Evolutionary conservation across 1,140 invertebrate species (phyloP).

Genomic region (Bombus polaris): DNA sequence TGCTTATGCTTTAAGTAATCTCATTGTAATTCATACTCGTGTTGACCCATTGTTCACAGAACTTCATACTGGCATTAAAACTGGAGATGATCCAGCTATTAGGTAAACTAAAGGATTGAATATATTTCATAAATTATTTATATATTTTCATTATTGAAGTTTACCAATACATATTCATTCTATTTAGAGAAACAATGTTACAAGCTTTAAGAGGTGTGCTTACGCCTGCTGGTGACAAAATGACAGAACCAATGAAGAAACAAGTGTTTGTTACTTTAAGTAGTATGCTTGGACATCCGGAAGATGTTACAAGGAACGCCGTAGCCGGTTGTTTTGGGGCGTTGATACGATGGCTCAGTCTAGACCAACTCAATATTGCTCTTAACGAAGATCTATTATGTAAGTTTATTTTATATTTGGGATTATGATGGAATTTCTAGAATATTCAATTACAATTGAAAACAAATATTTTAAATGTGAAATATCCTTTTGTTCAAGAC

Average conservation of each 20-base stretch:
- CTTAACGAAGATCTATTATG: slow-evolving; percentile 90
- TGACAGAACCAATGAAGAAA: slow-evolving; percentile 91
- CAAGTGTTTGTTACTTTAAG: slow-evolving; percentile 89
- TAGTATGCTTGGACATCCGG: slow-evolving; percentile 87
- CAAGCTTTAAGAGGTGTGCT: slow-evolving; percentile 94
- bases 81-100: slow-evolving; percentile 90
- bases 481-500: slow-evolving; percentile 2
- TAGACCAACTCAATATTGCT: slow-evolving; percentile 89
- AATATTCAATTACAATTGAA: background rate
- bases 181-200: slow-evolving; percentile 92
- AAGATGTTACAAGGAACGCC: slow-evolving; percentile 91
- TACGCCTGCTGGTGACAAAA: slow-evolving; percentile 92
- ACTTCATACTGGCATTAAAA: slow-evolving; percentile 93
- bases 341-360: slow-evolving; percentile 89
- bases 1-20: slow-evolving; percentile 92
- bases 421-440: slow-evolving; percentile 5
- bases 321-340: slow-evolving; percentile 95
- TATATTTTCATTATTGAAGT: background rate
- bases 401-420: slow-evolving; percentile 72
- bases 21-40: slow-evolving; percentile 95
- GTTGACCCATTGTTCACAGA: slow-evolving; percentile 95
- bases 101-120: slow-evolving; percentile 81
- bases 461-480: slow-evolving; percentile 12
- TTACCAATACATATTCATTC: slow-evolving; percentile 35
- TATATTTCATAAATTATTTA: background rate